Evolutionary conservation across 1,140 invertebrate genomes (phyloP), one percentile per base, ranked within the genome.

Genomic region (Drepana arcuata): DNA sequence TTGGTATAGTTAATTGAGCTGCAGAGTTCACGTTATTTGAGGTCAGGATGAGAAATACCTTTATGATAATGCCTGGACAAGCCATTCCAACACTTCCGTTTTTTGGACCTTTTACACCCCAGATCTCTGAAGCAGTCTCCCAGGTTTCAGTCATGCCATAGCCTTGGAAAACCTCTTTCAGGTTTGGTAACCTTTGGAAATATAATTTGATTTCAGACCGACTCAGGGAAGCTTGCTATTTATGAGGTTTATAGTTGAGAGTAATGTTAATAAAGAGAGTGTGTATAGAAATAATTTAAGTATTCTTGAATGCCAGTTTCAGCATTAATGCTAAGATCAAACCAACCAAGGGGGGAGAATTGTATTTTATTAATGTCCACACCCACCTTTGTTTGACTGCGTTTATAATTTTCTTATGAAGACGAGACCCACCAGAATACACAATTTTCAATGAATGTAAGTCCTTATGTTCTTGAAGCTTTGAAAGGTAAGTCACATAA

Each of bases 91-190:
- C 61, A 28, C 70, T 71, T 12, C 57, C 72, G 35, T 43, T 39
- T 36, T 54, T 58, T 12, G 43, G 32, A 2, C 58, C 60, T 40
- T 55, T 62, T 11, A 36, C 39, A 11, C 57, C 62, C 60, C 62
- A 67, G 39, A 29, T 84, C 60, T 50, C 63, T 44, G 52, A 85
- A 41, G 60, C 57, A 2, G 59, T 47, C 23, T 74, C 67, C 16
- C 84, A 84, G 14, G 75, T 69, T 67, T 86, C 86, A 10, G 85
- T 86, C 70, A 86, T 77, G 27, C 86, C 85, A 45, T 86, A 86
- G 1, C 72, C 84, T 68, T 86, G 83, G 26, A 54, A 52, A 28
- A 86, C 53, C 51, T 60, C 26, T 39, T 64, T 56, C 16, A 80
- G 32, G 10, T 77, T 77, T 13, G 84, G 71, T 43, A 69, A 51